Conservation (phyloP, 2,888 invertebrate genomes). For the Hartigia nigra region DNA sequence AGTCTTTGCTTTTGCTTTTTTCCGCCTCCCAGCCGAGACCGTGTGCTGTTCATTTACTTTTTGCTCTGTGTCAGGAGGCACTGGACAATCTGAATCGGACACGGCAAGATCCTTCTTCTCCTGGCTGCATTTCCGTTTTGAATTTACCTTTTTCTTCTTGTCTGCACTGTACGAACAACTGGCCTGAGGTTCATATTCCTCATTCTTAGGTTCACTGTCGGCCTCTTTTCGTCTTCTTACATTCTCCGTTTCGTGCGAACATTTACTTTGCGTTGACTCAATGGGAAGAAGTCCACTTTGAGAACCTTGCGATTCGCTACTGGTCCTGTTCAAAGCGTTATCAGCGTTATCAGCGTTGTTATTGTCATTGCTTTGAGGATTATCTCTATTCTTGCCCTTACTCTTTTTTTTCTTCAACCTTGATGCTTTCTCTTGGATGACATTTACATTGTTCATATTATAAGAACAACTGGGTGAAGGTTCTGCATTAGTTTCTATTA, state of each 20-base stretch:
- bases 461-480: conserved; percentile 2
- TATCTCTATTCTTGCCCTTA: neutral
- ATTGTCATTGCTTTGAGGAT: neutral
- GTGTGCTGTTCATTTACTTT: neutral
- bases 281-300: too few relatives aligned
- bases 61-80: neutral
- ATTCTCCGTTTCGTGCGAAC: too few relatives aligned
- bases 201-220: too few relatives aligned
- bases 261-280: too few relatives aligned
- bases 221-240: too few relatives aligned
- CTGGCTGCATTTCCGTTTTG: too few relatives aligned
- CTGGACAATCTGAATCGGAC: neutral
- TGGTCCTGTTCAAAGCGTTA: too few relatives aligned
- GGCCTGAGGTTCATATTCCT: too few relatives aligned
- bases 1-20: neutral
- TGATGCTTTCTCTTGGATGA: neutral
- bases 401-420: neutral
- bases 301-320: too few relatives aligned
- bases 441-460: neutral
- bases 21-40: neutral
- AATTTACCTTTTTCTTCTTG: too few relatives aligned
- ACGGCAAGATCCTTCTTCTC: neutral
- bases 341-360: neutral
- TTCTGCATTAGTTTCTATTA: conserved; percentile 26
- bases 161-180: too few relatives aligned